A percentile compares a stretch with the other conserved stretches of the same genome.
Evolutionary conservation across 1,140 invertebrate genomes (phyloP).

Genomic region (Drosophila tristis): DNA sequence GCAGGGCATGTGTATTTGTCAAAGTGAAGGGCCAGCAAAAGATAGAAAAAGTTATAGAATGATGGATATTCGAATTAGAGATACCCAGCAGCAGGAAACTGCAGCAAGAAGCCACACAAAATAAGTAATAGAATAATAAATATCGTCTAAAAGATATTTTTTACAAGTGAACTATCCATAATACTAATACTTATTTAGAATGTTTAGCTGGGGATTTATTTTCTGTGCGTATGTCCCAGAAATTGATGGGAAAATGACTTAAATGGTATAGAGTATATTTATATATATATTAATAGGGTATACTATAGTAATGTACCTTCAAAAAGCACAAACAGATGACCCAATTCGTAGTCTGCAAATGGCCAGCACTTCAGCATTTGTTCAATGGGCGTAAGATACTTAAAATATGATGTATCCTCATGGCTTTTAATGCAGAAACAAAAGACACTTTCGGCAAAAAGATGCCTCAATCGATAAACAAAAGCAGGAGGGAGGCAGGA

Average conservation of each 20-base stretch:
- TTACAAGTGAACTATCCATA: no score
- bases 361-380: conserved; percentile 33
- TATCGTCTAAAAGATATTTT: no score
- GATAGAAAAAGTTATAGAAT: not conserved
- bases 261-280: no score
- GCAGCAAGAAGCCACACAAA: no score
- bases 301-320: not conserved
- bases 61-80: not conserved
- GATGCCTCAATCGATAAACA: conserved; percentile 19
- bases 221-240: no score
- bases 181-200: no score
- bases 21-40: not conserved
- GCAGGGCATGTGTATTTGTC: conserved; percentile 31
- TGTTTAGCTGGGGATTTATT: no score
- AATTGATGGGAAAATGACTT: no score
- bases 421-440: conserved; percentile 5
- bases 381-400: conserved; percentile 28
- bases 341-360: conserved; percentile 62
- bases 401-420: conserved; percentile 54
- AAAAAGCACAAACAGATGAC: conserved; percentile 44
- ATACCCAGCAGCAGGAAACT: conserved; percentile 6
- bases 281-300: no score
- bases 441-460: not conserved
- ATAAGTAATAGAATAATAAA: no score
- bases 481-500: not conserved